These are phyloP conservation scores for Epinephelus moara DNA, from an alignment of 2,113 vertebrate genomes.

Conservation along the genomic window DNA sequence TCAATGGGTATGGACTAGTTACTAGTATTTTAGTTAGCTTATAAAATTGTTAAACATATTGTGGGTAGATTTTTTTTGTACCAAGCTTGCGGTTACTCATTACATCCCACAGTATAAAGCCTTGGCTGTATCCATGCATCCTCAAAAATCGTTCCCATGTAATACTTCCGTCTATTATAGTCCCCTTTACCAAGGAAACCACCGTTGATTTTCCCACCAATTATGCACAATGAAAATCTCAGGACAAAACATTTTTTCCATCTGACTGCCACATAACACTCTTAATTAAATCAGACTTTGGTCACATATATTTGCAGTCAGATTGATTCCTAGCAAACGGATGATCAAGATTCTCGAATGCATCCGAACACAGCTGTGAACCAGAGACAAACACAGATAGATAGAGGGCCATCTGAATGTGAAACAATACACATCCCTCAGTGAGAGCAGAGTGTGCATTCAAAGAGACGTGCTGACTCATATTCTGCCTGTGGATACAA, in stretches of 20 bases:
- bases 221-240: background rate
- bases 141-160: background rate
- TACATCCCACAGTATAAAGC: background rate
- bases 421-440: background rate
- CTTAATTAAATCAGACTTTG: background rate
- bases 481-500: background rate
- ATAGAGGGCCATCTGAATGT: background rate
- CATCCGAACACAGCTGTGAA: background rate
- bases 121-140: background rate
- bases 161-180: background rate
- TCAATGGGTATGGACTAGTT: background rate
- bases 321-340: background rate
- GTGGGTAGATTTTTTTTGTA: background rate
- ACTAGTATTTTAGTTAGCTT: background rate
- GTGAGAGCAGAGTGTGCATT: background rate
- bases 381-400: constrained; percentile 18
- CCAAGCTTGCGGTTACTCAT: background rate
- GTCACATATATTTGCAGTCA: background rate
- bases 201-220: background rate
- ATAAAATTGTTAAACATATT: background rate
- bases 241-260: background rate
- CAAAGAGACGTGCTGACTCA: background rate
- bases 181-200: background rate
- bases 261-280: background rate
- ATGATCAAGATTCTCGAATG: background rate